Base-by-base conservation (phyloP, 2,888 invertebrate species). In the Lagria hirta region DNA sequence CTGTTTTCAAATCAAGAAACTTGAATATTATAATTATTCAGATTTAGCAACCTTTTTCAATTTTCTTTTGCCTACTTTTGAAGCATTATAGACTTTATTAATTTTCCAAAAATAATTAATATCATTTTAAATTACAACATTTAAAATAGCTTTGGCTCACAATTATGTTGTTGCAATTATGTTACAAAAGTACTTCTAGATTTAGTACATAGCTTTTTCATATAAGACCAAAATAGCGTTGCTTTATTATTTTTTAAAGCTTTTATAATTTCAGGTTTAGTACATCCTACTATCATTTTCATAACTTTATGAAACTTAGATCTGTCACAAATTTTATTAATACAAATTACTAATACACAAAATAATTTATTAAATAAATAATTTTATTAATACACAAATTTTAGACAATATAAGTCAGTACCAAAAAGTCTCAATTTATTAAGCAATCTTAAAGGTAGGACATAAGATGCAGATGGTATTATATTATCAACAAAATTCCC, bases 391-490 rank as follows among this genome's bases (percentile, higher is more conserved):
- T n/a, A n/a, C n/a, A n/a, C n/a, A n/a, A n/a, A n/a, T n/a, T n/a
- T 48, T 6, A 51, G 7, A 29, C 20, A 7, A 18, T 51, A 43
- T 5, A 44, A 3, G 10, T 48, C 37, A 2, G 23, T 30, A 12
- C 27, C 43, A 14, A 33, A 50, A 6, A 21, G n/a, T 6, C 24
- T 35, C 2, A 51, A 11, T 36, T 46, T 43, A 15, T 26, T 43
- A 3, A 51, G 26, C 10, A 51, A 22, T 28, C 46, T 45, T 10
- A 37, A 29, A 7, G 48, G 34, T n/a, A 36, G 20, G 15, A 43
- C 44, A 18, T 30, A 51, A 20, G 51, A 48, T 2, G 42, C 21
- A n/a, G 24, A 8, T 3, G 42, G 43, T 14, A 51, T 43, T 1
- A 48, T 10, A 1, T 24, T 22, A 21, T 49, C 13, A 7, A 49